A percentile compares a stretch with the other conserved stretches of the same genome.
Evolutionary conservation across 2,888 invertebrate species (phyloP).

Genomic region (Hemicrepidius hirtus): DNA sequence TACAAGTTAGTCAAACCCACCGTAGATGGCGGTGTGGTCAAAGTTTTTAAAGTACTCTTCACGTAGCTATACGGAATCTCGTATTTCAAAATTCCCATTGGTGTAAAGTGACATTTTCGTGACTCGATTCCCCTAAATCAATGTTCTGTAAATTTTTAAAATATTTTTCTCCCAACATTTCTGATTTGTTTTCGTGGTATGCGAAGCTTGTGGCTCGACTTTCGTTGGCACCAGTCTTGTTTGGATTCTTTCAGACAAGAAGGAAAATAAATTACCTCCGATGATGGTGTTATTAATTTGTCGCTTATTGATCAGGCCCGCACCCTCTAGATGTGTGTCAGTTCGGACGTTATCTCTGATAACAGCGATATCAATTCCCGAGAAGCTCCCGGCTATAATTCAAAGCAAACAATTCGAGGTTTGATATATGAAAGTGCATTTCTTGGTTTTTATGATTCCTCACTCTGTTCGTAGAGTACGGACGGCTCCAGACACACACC

Average conservation of each 20-base stretch:
- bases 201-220: neutral
- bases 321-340: constrained; percentile 39
- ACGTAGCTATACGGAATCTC: too few relatives aligned
- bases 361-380: constrained; percentile 46
- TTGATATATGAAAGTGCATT: constrained; percentile 42
- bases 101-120: too few relatives aligned
- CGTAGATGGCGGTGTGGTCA: too few relatives aligned
- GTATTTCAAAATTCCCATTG: too few relatives aligned
- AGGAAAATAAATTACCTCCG: constrained; percentile 36
- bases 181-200: neutral
- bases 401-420: constrained; percentile 42
- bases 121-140: too few relatives aligned
- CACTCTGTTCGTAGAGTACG: constrained; percentile 26
- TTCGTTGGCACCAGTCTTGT: constrained; percentile 17
- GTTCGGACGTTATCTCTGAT: constrained; percentile 46
- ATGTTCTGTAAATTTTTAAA: too few relatives aligned
- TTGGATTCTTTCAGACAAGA: constrained; percentile 18
- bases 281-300: constrained; percentile 48
- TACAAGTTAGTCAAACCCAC: too few relatives aligned
- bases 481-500: constrained; percentile 32
- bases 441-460: constrained; percentile 39
- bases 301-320: constrained; percentile 41
- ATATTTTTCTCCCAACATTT: too few relatives aligned
- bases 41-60: too few relatives aligned
- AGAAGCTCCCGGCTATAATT: constrained; percentile 38